phyloP scores from a whole-genome alignment of 2,113 vertebrate genomes.

The Oreotrochilus melanogaster region DNA sequence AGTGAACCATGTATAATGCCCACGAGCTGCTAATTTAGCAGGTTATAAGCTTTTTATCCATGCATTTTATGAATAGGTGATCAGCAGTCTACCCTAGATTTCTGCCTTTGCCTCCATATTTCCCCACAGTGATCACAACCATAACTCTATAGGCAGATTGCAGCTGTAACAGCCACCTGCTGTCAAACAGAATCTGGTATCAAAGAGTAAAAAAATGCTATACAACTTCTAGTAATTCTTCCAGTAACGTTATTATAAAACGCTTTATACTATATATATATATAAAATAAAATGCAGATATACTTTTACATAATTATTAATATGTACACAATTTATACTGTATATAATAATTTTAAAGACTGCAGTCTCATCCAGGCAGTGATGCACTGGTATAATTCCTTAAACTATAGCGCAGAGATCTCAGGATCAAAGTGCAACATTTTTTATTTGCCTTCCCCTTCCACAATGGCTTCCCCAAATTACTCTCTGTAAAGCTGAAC shows the following conservation, averaged over 20 bases:
- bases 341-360: neutral
- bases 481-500: neutral
- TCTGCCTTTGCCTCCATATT: neutral
- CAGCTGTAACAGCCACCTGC: neutral
- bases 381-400: neutral
- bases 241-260: neutral
- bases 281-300: neutral
- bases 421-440: neutral
- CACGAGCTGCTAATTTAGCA: neutral
- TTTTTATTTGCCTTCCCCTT: neutral
- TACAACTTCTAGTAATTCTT: neutral
- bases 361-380: accelerated
- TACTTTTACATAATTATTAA: neutral
- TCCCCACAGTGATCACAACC: neutral
- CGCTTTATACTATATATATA: neutral
- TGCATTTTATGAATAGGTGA: neutral
- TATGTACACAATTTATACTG: neutral
- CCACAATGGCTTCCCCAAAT: neutral
- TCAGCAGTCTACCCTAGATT: neutral
- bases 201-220: neutral
- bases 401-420: neutral
- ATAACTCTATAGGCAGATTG: neutral
- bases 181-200: neutral
- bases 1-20: neutral
- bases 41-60: neutral